Percentiles rank a stretch among this genome's conserved stretches.
phyloP scores from a whole-genome alignment of 2,113 vertebrate species.

The Acrocephalus kingi region DNA sequence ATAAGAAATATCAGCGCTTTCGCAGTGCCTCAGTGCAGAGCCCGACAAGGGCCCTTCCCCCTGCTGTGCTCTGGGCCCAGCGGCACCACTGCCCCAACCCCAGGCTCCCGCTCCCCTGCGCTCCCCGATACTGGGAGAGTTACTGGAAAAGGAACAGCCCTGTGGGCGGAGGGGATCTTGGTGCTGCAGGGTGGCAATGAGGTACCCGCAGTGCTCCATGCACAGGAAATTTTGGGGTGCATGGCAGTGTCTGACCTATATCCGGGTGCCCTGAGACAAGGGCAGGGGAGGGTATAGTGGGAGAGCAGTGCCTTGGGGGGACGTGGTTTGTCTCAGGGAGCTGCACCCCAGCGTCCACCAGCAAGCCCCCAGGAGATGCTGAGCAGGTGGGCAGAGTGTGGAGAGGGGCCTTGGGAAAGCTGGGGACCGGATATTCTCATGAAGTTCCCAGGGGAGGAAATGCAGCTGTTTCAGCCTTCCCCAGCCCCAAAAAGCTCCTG shows the following conservation, averaged over 20 bases:
- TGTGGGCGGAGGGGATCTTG: rapidly evolving
- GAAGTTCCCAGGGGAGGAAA: not conserved
- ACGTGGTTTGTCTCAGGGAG: not conserved
- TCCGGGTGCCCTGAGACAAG: rapidly evolving
- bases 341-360: rapidly evolving
- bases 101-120: rapidly evolving
- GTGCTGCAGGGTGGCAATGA: rapidly evolving
- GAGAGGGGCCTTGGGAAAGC: not conserved
- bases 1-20: constrained; percentile 70
- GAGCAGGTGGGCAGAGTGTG: not conserved
- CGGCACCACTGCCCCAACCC: rapidly evolving
- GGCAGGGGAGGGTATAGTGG: not conserved
- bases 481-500: not conserved
- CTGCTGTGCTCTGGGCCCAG: not conserved
- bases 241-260: not conserved
- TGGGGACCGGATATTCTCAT: not conserved
- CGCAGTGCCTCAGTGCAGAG: not conserved
- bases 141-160: constrained; percentile 34
- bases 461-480: not conserved
- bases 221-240: not conserved
- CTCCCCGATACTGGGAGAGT: not conserved
- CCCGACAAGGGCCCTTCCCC: constrained; percentile 57
- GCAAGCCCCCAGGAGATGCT: rapidly evolving
- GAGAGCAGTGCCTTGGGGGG: rapidly evolving
- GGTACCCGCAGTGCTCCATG: rapidly evolving